Evolutionary conservation across 1,140 invertebrate genomes (phyloP).

Genomic region (Anagrus nilaparvatae): DNA sequence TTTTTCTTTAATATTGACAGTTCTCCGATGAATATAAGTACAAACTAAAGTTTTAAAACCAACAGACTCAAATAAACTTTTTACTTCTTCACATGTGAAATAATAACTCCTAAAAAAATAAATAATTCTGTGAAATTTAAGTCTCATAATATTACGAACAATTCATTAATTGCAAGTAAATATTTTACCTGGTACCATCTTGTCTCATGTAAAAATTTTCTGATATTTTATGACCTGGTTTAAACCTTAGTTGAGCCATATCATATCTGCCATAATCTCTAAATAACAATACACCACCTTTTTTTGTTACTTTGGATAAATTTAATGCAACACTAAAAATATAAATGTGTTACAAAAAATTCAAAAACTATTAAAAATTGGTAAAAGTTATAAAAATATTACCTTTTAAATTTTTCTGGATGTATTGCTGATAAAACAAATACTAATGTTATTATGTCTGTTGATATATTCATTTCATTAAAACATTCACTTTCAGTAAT

Average conservation of each 20-base stretch:
- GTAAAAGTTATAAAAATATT: conserved; percentile 2
- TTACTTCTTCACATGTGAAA: conserved; percentile 60
- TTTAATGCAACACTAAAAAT: conserved; percentile 51
- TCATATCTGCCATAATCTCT: conserved; percentile 98
- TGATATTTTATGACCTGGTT: conserved; percentile 80
- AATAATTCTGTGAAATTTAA: too few relatives aligned
- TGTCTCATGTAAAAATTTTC: conserved; percentile 95
- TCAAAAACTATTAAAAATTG: conserved; percentile 3
- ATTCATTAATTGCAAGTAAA: too few relatives aligned
- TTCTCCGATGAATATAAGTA: conserved; percentile 76
- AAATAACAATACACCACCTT: conserved; percentile 78
- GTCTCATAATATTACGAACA: neutral
- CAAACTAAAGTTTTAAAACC: too few relatives aligned
- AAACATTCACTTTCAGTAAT: conserved; percentile 54
- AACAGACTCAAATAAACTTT: too few relatives aligned
- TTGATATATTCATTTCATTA: conserved; percentile 41
- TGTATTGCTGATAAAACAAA: conserved; percentile 75
- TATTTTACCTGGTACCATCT: conserved; percentile 91
- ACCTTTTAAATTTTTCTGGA: conserved; percentile 62
- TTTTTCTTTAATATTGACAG: conserved; percentile 83
- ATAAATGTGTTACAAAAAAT: conserved; percentile 11
- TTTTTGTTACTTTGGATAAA: conserved; percentile 59
- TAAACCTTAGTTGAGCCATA: conserved; percentile 92
- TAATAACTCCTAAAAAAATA: conserved; percentile 63
- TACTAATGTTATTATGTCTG: conserved; percentile 62